A percentile compares a stretch with the other conserved stretches of the same genome.
These are phyloP conservation scores for Steinernema feltiae DNA, from an alignment of 1,140 invertebrate species.

Conservation along the genomic window DNA sequence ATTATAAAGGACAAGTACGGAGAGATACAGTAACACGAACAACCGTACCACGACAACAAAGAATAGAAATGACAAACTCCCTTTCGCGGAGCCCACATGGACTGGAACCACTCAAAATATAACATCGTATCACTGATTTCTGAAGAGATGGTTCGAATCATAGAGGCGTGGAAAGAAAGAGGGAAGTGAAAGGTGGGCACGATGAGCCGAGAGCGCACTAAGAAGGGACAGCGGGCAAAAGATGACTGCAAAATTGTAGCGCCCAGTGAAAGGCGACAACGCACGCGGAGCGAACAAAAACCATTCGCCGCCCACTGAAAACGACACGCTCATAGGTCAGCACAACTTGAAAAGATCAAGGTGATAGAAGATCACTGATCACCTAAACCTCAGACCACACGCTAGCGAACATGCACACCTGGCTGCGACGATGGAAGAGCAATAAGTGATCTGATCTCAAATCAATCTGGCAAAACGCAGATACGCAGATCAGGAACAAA, in stretches of 20 bases:
- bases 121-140: not conserved
- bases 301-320: not conserved
- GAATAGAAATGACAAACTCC: no score
- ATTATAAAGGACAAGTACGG: not conserved
- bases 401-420: no score
- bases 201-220: not conserved
- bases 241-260: not conserved
- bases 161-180: not conserved
- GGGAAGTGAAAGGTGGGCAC: not conserved
- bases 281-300: not conserved
- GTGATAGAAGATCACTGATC: not conserved
- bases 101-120: not conserved
- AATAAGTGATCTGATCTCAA: no score
- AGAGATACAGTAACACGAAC: not conserved
- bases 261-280: not conserved
- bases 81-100: not conserved
- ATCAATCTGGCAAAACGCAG: not conserved
- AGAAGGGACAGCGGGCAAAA: not conserved
- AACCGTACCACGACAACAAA: not conserved
- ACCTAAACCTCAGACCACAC: no score
- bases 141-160: not conserved
- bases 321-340: not conserved
- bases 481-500: not conserved
- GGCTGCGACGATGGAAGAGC: no score
- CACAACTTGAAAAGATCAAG: not conserved